These are phyloP conservation scores for Dolichomitus sp. DNA, from an alignment of 2,888 invertebrate species.

Conservation along the genomic window DNA sequence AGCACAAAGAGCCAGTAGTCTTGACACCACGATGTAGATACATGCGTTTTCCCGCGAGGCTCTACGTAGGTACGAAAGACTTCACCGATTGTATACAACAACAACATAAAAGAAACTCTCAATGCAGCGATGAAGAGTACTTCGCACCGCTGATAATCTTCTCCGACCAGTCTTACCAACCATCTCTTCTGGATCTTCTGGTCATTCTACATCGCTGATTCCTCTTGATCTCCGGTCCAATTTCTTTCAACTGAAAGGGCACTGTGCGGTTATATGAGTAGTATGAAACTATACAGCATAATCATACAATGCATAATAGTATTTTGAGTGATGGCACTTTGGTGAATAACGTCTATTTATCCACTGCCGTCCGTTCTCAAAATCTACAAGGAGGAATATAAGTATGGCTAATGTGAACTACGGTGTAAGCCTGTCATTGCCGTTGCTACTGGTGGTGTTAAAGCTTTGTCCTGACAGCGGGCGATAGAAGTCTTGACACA, in stretches of 20 bases:
- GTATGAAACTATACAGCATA: not conserved
- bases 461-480: slow-evolving; percentile 76
- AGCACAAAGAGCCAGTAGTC: slow-evolving; percentile 35
- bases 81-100: slow-evolving; percentile 1
- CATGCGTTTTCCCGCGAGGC: slow-evolving; percentile 37
- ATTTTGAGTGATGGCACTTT: slow-evolving; percentile 52
- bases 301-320: slow-evolving; percentile 14
- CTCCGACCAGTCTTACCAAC: slow-evolving; percentile 30
- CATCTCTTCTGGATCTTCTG: slow-evolving; percentile 38
- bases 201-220: slow-evolving; percentile 55
- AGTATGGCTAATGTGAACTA: not conserved
- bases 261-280: not conserved
- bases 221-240: slow-evolving; percentile 6
- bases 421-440: slow-evolving; percentile 32
- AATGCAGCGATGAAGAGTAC: slow-evolving; percentile 36
- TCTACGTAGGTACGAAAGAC: not conserved
- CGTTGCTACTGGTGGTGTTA: slow-evolving; percentile 54
- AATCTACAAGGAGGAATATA: not conserved
- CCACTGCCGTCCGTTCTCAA: slow-evolving; percentile 23
- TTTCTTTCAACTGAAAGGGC: no score
- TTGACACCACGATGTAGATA: slow-evolving; percentile 41
- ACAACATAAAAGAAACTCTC: slow-evolving; percentile 32
- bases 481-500: slow-evolving; percentile 75
- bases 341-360: slow-evolving; percentile 13
- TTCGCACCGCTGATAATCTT: slow-evolving; percentile 61